Evolutionary conservation across 2,797 vertebrate species (phyloP), one percentile per base, ranked within the genome.

Genomic region (Amblyraja radiata): DNA sequence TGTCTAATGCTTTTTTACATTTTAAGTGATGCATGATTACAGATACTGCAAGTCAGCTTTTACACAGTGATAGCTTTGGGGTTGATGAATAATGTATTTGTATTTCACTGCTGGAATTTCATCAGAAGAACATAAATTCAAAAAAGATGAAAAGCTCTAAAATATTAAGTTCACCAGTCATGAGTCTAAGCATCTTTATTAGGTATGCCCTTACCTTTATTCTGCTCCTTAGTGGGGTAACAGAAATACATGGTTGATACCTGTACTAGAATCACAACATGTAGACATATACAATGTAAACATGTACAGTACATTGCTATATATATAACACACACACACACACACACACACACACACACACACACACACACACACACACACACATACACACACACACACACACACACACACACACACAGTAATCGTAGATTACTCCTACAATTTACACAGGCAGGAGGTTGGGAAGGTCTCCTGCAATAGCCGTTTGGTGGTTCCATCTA

Each of bases 81-180:
- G 63, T 63, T 86, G 83, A 63, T 86, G 58, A 86, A 68, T 88
- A 88, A 88, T 88, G 65, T 88, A 88, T 68, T 63, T 68, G 61
- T 65, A 65, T 36, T 88, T 68, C 63, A 36, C 84, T 68, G 84
- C 63, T 68, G 65, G 84, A 32, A 63, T 68, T 32, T 88, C 21
- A 14, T 88, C 32, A 63, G 84, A 88, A 68, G 84, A 68, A n/a
- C 65, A 88, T 88, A n/a, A 88, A 68, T 88, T 88, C 84, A 88
- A 88, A 88, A 65, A 18, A 88, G n/a, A 88, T 88, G 21, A 63
- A 86, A 86, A 88, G 63, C 63, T 68, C 84, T 68, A n/a, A 88
- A 68, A 68, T 88, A 88, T 68, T 68, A 88, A 68, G 61, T 16
- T 88, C 23, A 21, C n/a, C 8, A 10, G n/a, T 88, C 25, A 58